These are phyloP conservation scores for Xestia xanthographa DNA, from an alignment of 2,888 invertebrate species.

Conservation along the genomic window DNA sequence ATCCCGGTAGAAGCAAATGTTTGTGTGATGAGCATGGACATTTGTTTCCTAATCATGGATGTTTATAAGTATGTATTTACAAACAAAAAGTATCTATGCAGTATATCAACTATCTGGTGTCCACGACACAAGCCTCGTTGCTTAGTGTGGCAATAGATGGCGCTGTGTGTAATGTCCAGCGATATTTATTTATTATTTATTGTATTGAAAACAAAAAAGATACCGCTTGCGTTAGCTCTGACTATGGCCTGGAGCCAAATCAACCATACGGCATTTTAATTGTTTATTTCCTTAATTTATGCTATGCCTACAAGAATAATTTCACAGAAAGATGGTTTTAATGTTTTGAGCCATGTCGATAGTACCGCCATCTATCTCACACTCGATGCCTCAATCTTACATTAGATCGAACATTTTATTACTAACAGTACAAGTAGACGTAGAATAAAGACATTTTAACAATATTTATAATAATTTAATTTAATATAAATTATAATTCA, in stretches of 20 bases:
- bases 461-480: constrained; percentile 33
- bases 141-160: too few relatives aligned
- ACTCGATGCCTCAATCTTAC: constrained; percentile 27
- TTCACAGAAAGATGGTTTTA: background rate
- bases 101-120: too few relatives aligned
- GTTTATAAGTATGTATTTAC: too few relatives aligned
- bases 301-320: background rate
- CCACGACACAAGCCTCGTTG: too few relatives aligned
- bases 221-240: background rate
- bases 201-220: too few relatives aligned
- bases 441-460: constrained; percentile 39
- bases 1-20: too few relatives aligned
- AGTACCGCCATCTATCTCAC: constrained; percentile 13
- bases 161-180: too few relatives aligned
- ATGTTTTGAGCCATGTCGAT: background rate
- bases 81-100: too few relatives aligned
- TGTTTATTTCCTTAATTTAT: background rate
- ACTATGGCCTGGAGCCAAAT: background rate
- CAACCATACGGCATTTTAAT: background rate
- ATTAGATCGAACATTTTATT: constrained; percentile 32
- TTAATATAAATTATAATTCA: constrained; percentile 25
- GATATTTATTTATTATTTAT: too few relatives aligned
- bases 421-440: constrained; percentile 70
- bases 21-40: too few relatives aligned
- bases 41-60: too few relatives aligned